Evolutionary conservation across 2,888 invertebrate species (phyloP).

Genomic region (Pollenia amentaria): DNA sequence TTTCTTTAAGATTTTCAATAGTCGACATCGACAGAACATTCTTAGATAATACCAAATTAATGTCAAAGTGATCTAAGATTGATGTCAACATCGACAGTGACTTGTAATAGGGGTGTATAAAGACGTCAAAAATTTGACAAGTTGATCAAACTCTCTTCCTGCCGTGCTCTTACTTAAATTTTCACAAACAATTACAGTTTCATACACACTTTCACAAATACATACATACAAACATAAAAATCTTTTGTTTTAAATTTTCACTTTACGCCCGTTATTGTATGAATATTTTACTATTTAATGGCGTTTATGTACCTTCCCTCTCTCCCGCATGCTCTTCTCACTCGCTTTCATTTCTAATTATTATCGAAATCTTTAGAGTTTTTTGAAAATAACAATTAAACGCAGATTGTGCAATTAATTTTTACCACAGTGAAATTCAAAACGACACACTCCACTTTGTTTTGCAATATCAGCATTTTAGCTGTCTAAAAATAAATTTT

Average conservation of each 20-base stretch:
- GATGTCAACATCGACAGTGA: too few species aligned
- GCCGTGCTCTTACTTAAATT: too few species aligned
- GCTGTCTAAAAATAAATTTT: slow-evolving; percentile 24
- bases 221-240: slow-evolving; percentile 1
- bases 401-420: slow-evolving; percentile 64
- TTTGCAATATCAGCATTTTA: slow-evolving; percentile 40
- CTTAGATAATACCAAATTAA: too few species aligned
- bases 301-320: not conserved
- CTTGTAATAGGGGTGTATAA: too few species aligned
- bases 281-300: slow-evolving; percentile 26
- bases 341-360: slow-evolving; percentile 37
- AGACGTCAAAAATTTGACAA: too few species aligned
- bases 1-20: too few species aligned
- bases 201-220: not conserved
- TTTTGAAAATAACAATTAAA: slow-evolving; percentile 67
- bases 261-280: not conserved
- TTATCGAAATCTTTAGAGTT: slow-evolving; percentile 47
- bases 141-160: too few species aligned
- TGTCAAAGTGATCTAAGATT: too few species aligned
- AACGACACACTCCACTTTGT: slow-evolving; percentile 19
- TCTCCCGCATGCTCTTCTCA: not conserved
- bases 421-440: slow-evolving; percentile 38
- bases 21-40: too few species aligned
- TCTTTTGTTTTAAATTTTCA: slow-evolving; percentile 38
- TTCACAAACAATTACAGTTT: not conserved